Evolutionary conservation across 2,888 invertebrate genomes (phyloP).

Genomic region (Gisinianus flammeolus): DNA sequence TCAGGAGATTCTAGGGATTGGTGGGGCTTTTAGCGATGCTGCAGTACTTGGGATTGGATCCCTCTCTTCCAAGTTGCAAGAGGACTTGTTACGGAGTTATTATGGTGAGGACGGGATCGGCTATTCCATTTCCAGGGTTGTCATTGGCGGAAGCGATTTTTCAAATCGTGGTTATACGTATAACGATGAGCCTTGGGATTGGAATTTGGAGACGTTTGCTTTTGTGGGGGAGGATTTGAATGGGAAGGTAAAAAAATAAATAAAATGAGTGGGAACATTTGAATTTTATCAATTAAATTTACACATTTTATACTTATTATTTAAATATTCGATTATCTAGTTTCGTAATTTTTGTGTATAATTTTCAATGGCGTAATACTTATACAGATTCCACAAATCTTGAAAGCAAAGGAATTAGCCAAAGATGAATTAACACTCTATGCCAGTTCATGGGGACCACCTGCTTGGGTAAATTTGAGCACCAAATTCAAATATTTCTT

Average conservation of each 20-base stretch:
- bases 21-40: conserved; percentile 50
- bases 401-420: conserved; percentile 41
- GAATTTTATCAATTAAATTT: not conserved
- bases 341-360: not conserved
- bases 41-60: conserved; percentile 44
- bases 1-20: conserved; percentile 53
- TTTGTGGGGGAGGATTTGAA: conserved; percentile 72
- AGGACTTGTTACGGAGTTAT: conserved; percentile 42
- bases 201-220: conserved; percentile 69
- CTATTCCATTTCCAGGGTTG: conserved; percentile 46
- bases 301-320: not conserved
- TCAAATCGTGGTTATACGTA: conserved; percentile 51
- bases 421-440: conserved; percentile 60
- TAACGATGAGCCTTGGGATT: conserved; percentile 57
- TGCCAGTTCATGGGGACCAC: conserved; percentile 65
- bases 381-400: conserved; percentile 53
- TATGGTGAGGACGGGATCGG: conserved; percentile 49
- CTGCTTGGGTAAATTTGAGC: conserved; percentile 67
- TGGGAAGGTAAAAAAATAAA: conserved; percentile 67
- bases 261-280: not conserved
- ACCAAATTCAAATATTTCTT: too few relatives aligned
- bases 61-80: conserved; percentile 38
- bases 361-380: conserved; percentile 8
- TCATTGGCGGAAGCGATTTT: conserved; percentile 53
- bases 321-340: not conserved